These are phyloP conservation scores for Euplexia lucipara DNA, from an alignment of 2,888 invertebrate genomes.

Conservation along the genomic window DNA sequence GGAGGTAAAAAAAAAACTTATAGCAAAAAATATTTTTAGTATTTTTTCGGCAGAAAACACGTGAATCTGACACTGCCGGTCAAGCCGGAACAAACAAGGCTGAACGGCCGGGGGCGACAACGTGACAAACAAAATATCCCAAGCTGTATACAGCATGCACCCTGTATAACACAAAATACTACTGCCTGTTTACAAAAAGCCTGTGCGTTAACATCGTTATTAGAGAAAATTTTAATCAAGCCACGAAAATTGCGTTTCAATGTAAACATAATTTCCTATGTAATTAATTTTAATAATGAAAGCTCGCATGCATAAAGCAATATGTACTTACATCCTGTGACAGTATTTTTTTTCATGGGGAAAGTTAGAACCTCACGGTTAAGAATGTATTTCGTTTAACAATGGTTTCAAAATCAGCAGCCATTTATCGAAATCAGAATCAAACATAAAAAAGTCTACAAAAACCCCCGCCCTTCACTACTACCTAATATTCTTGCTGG, in stretches of 20 bases:
- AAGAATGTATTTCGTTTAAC: too few relatives aligned
- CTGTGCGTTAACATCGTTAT: constrained; percentile 58
- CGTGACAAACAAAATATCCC: constrained; percentile 61
- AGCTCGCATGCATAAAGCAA: constrained; percentile 17
- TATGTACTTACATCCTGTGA: constrained; percentile 12
- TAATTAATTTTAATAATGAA: constrained; percentile 57
- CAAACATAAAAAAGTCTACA: too few relatives aligned
- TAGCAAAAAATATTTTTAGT: neutral
- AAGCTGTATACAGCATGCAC: constrained; percentile 38
- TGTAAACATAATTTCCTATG: constrained; percentile 60
- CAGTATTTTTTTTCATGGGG: neutral
- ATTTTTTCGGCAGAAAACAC: constrained; percentile 42
- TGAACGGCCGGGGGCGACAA: constrained; percentile 61
- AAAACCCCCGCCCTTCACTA: too few relatives aligned
- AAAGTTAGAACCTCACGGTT: neutral
- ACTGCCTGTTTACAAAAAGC: constrained; percentile 49
- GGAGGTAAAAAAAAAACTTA: constrained; percentile 3
- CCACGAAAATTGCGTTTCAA: constrained; percentile 60
- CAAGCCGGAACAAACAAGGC: constrained; percentile 65
- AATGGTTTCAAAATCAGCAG: too few relatives aligned
- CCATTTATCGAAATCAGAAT: too few relatives aligned
- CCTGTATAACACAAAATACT: constrained; percentile 35
- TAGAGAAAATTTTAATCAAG: constrained; percentile 64
- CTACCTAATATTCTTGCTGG: too few relatives aligned
- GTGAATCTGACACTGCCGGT: constrained; percentile 58